These are phyloP conservation scores for Nematolebias whitei DNA, from an alignment of 2,113 vertebrate species.

Conservation along the genomic window DNA sequence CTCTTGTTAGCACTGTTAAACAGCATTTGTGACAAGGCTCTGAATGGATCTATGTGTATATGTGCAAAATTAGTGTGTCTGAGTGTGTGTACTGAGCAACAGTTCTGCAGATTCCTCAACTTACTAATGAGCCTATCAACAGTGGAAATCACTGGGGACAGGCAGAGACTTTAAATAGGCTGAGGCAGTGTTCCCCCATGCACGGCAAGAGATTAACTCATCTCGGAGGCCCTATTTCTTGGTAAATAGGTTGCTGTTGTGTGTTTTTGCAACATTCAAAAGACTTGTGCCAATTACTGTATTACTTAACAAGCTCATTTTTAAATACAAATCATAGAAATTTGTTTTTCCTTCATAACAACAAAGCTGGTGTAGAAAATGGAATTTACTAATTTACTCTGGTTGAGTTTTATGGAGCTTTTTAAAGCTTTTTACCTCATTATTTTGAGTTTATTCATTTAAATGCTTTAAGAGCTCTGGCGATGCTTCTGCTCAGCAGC, in stretches of 20 bases:
- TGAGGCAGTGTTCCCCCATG: constrained; percentile 29
- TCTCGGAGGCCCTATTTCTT: constrained; percentile 42
- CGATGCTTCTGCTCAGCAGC: not conserved
- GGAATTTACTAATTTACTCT: not conserved
- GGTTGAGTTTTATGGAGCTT: not conserved
- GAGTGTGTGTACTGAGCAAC: constrained; percentile 12
- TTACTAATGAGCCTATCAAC: constrained; percentile 47
- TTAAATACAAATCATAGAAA: not conserved
- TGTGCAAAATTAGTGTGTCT: not conserved
- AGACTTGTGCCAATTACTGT: constrained; percentile 1
- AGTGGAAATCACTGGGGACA: constrained; percentile 34
- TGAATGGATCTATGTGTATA: constrained; percentile 8
- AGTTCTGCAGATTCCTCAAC: constrained; percentile 34
- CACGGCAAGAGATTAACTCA: constrained; percentile 39
- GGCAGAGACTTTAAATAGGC: constrained; percentile 58
- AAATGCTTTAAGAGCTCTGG: not conserved
- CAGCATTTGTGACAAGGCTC: constrained; percentile 10
- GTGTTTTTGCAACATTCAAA: not conserved
- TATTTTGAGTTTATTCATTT: constrained; percentile 12
- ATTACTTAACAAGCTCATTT: not conserved
- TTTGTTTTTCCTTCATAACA: not conserved
- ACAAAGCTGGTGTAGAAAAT: not conserved
- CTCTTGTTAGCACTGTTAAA: constrained; percentile 29
- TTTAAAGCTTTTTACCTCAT: not conserved
- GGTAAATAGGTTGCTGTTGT: constrained; percentile 41